Conservation (phyloP, 2,888 invertebrate genomes). For the Macrophya alboannulata region DNA sequence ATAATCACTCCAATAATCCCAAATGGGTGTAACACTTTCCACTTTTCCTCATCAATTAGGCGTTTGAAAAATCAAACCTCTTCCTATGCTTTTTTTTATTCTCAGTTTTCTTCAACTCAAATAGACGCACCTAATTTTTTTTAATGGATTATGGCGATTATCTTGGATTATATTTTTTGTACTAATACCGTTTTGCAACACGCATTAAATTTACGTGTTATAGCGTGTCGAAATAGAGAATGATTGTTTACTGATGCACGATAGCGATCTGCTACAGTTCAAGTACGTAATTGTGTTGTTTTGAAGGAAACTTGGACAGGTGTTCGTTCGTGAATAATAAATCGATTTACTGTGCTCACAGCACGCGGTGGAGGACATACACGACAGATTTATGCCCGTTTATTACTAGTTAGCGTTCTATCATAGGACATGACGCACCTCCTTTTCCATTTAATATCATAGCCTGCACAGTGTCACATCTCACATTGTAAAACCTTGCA, state of each 20-base stretch:
- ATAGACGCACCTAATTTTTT: background rate
- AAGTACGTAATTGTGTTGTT: conserved; percentile 16
- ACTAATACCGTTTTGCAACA: background rate
- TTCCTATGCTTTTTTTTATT: no score
- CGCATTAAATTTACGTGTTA: background rate
- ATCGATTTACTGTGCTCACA: background rate
- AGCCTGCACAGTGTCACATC: background rate
- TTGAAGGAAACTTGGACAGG: background rate
- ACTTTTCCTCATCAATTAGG: background rate
- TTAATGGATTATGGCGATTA: background rate
- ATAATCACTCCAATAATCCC: background rate
- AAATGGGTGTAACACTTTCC: background rate
- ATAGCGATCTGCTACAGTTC: background rate
- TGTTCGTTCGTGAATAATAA: background rate
- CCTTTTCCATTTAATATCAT: background rate
- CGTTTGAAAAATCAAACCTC: background rate
- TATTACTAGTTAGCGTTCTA: background rate
- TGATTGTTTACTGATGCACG: background rate
- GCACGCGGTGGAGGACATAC: background rate
- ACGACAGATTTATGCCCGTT: background rate
- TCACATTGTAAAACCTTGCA: background rate
- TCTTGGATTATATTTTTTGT: background rate
- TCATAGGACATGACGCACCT: background rate
- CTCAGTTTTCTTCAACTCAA: no score
- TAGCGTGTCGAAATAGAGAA: background rate